Percentiles rank a stretch among this genome's conserved stretches.
Evolutionary conservation across 2,113 vertebrate species (phyloP).

Genomic region (Fulmarus glacialis): DNA sequence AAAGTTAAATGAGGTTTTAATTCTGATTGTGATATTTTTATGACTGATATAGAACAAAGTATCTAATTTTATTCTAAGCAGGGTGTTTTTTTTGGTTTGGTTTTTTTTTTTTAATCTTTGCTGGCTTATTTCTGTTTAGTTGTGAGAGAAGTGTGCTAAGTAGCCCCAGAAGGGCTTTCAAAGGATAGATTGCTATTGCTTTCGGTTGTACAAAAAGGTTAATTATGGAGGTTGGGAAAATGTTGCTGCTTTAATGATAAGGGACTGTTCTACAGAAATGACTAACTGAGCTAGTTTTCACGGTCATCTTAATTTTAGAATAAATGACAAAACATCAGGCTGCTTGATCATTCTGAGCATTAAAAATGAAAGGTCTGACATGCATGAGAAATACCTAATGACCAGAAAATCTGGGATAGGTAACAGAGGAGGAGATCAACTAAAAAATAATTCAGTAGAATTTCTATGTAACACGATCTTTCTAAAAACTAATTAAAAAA

Average conservation of each 20-base stretch:
- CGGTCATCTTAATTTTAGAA: constrained; percentile 61
- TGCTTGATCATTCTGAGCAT: constrained; percentile 32
- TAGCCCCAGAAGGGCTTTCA: constrained; percentile 57
- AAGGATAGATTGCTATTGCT: constrained; percentile 52
- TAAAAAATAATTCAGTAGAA: constrained; percentile 24
- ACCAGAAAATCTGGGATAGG: constrained; percentile 38
- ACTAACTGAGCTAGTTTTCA: constrained; percentile 56
- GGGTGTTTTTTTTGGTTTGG: not conserved
- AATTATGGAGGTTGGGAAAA: constrained; percentile 53
- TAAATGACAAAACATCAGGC: constrained; percentile 63
- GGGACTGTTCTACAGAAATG: constrained; percentile 22
- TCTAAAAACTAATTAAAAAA: not conserved
- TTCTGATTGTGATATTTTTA: not conserved
- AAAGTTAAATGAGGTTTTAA: constrained; percentile 20
- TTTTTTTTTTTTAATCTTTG: not conserved
- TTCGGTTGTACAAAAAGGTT: constrained; percentile 49
- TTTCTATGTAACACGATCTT: not conserved
- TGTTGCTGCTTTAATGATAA: constrained; percentile 57
- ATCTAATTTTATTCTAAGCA: constrained; percentile 41
- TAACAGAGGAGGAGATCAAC: constrained; percentile 24
- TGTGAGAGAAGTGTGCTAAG: constrained; percentile 51
- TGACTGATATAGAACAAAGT: constrained; percentile 19
- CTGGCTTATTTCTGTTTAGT: constrained; percentile 37
- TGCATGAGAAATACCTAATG: constrained; percentile 58
- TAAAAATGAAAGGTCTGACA: constrained; percentile 44